Evolutionary conservation across 2,113 vertebrate species (phyloP).

Genomic region (Charadrius vociferus): DNA sequence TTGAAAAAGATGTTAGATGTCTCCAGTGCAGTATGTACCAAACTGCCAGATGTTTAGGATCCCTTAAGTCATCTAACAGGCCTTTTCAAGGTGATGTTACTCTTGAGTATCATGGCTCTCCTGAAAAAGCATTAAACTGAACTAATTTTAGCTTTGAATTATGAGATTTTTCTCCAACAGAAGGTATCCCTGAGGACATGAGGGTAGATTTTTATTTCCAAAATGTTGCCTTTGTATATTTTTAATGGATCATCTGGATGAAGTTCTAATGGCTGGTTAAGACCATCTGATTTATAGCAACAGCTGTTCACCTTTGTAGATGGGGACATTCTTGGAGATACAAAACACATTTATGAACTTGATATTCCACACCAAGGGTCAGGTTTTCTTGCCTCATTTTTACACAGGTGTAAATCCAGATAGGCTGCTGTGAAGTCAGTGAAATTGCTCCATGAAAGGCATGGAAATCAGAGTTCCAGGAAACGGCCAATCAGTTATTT

Average conservation of each 20-base stretch:
- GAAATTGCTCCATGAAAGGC: constrained; percentile 14
- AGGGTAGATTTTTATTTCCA: constrained; percentile 53
- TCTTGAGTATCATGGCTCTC: constrained; percentile 13
- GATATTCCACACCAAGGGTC: constrained; percentile 18
- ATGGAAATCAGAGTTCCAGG: not conserved
- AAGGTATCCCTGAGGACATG: constrained; percentile 20
- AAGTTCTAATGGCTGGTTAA: constrained; percentile 26
- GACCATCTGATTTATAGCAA: constrained; percentile 42
- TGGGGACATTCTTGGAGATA: not conserved
- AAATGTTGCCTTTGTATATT: constrained; percentile 45
- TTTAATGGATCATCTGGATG: constrained; percentile 41
- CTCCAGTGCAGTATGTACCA: constrained; percentile 22
- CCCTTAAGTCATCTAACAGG: constrained; percentile 48
- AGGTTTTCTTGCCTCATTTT: not conserved
- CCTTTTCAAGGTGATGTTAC: not conserved
- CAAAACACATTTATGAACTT: not conserved
- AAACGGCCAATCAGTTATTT: not conserved
- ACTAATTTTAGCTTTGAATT: constrained; percentile 62
- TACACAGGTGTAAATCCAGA: constrained; percentile 53
- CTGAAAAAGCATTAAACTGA: constrained; percentile 48
- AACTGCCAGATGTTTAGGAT: constrained; percentile 41
- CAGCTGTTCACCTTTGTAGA: constrained; percentile 57
- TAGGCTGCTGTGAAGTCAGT: constrained; percentile 29
- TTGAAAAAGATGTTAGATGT: constrained; percentile 33
- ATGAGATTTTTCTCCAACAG: constrained; percentile 41